Conservation (phyloP, 2,797 vertebrate species). For the Podarcis siculus region DNA sequence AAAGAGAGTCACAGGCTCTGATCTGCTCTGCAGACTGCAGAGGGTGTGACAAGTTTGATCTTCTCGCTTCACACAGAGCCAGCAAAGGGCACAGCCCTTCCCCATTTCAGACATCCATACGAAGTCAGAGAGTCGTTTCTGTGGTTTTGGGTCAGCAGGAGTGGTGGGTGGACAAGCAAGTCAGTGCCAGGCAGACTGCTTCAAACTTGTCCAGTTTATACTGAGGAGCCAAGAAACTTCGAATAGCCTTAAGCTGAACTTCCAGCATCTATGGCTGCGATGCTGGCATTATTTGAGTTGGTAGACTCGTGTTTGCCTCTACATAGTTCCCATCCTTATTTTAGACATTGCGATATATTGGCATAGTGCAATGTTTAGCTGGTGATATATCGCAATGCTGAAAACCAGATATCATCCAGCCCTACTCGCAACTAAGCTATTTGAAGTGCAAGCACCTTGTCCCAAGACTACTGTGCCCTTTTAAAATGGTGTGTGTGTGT, state of each 20-base stretch:
- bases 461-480: not conserved
- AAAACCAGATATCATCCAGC: no score
- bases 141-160: not conserved
- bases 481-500: no score
- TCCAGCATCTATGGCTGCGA: not conserved
- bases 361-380: no score
- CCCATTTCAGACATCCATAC: not conserved
- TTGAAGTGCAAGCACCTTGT: not conserved
- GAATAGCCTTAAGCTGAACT: not conserved
- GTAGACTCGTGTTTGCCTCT: no score
- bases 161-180: no score
- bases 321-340: no score
- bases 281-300: not conserved
- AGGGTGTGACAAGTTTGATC: no score
- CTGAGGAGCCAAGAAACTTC: not conserved
- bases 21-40: no score
- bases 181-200: not conserved
- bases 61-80: no score
- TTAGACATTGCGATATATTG: no score
- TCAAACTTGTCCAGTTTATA: not conserved
- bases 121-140: not conserved
- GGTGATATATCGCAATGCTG: no score
- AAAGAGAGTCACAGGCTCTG: not conserved
- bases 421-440: not conserved
- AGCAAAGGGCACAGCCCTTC: no score